Evolutionary conservation across 2,888 invertebrate species (phyloP), one percentile per base, ranked within the genome.

Genomic region (Andrena camellia): DNA sequence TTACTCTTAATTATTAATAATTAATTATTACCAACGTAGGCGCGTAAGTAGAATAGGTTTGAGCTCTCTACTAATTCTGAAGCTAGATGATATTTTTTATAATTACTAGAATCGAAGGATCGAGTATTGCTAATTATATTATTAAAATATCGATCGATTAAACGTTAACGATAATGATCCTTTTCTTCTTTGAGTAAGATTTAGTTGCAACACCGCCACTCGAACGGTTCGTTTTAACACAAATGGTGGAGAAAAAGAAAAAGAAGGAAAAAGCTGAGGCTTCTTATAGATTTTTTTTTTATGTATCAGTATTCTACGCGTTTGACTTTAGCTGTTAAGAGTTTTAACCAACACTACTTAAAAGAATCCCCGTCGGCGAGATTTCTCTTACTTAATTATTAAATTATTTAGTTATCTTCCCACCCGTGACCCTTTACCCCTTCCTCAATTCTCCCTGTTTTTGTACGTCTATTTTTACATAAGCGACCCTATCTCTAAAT

Each of bases 301-400:
- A 90, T 91, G 91, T 91, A 93, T 93, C 94, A 94, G 94, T 94
- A 94, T 94, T 94, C 93, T 91, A 93, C 89, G 90, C 90, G 91
- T 91, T 92, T 91, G 91, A 91, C 91, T 92, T 91, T 93, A 93
- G 92, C 76, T 84, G 69, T 81, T 92, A 92, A 92, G 90, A 71
- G 75, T 86, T 85, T 86, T 90, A 91, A 90, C 87, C 81, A 84
- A 91, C 85, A 89, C 89, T 93, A 92, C 92, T 93, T 93, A 93
- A 90, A 85, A 71, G 48, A 76, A 84, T 75, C 88, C 84, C 82
- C 77, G 74, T 88, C 83, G 87, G 88, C 85, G 90, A 90, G 86
- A 89, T 84, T 85, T 89, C 89, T 89, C 90, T 91, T 92, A 93
- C 91, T 93, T 93, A 93, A 92, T 91, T 91, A 90, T 91, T 92